Base-by-base conservation (phyloP, 2,888 invertebrate genomes). In the Sialis fuliginosa region DNA sequence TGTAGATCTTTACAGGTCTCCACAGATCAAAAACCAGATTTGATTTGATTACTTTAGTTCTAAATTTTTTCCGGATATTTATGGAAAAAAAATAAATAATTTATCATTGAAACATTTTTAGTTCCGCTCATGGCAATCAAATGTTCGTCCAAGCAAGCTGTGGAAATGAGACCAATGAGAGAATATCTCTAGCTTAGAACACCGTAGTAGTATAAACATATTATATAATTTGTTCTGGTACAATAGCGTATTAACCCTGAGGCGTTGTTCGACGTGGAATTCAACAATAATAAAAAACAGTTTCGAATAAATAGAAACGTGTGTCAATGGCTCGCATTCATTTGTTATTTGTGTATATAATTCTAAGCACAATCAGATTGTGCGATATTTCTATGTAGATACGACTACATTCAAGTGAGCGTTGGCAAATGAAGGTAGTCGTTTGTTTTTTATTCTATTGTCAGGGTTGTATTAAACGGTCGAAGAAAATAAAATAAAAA, bases 221-320 rank as follows among this genome's bases (percentile, higher is more conserved):
- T 22, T 22, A 22, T 22, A 22, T 22, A 22, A 22, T 22, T 22
- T 22, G 22, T 22, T 22, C 37, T 37, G 37, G 10, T n/a, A 44
- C 44, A 44, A 44, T 44, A 34, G 30, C n/a, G 12, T 44, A 34
- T 44, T 44, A 34, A 34, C 44, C 44, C 44, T 13, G 34, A 44
- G 44, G 44, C 34, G 10, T 9, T 13, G 35, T 34, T 34, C 33
- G 13, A 12, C 32, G 13, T 13, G 35, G 32, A 9, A 12, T 42
- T 10, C 32, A 34, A 44, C 34, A 44, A 33, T 44, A 33, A 44
- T 7, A 31, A 33, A 12, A 44, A 44, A 33, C 12, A 32, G 12
- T 12, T 7, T 37, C 37, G 7, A 42, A 42, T 42, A 42, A 42
- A 42, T 42, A 42, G 42, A 42, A 42, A 42, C 44, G 44, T 44